Percentiles rank a stretch among this genome's conserved stretches.
phyloP scores from a whole-genome alignment of 2,113 vertebrate species.

The Panurus biarmicus region DNA sequence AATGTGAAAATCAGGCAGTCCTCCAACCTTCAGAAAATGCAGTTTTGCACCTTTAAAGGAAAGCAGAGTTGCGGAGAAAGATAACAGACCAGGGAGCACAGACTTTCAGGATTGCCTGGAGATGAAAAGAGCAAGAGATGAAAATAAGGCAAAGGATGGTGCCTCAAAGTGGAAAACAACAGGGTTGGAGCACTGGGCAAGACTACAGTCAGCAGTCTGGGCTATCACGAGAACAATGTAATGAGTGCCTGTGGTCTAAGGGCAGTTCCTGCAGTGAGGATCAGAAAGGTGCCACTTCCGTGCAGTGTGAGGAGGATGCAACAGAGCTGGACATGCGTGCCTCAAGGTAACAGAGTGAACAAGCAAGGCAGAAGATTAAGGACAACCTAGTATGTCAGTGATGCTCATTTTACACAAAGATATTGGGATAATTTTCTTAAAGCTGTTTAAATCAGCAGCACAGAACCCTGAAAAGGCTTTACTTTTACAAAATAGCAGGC shows the following conservation, averaged over 20 bases:
- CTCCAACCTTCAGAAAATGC: neutral
- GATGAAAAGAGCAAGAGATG: neutral
- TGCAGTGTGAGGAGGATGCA: neutral
- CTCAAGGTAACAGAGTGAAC: neutral
- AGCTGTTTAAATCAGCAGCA: neutral
- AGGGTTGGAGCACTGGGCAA: neutral
- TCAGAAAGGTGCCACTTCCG: neutral
- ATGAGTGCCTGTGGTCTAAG: neutral
- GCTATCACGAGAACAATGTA: neutral
- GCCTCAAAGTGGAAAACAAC: neutral
- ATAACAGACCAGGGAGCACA: neutral
- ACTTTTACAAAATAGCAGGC: neutral
- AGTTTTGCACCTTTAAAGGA: neutral
- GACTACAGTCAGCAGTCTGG: neutral
- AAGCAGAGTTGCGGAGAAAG: neutral
- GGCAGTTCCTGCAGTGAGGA: neutral
- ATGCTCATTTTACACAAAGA: neutral
- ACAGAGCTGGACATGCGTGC: rapidly evolving
- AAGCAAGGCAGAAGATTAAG: neutral
- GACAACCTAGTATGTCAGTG: neutral
- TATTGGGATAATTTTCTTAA: neutral
- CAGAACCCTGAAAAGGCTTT: neutral
- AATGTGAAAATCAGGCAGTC: neutral
- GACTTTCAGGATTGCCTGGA: neutral
- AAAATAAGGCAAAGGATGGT: neutral